Percentiles rank a stretch among this genome's conserved stretches.
phyloP scores from a whole-genome alignment of 64 coral and sea anemone genomes.

The Orbicella faveolata region DNA sequence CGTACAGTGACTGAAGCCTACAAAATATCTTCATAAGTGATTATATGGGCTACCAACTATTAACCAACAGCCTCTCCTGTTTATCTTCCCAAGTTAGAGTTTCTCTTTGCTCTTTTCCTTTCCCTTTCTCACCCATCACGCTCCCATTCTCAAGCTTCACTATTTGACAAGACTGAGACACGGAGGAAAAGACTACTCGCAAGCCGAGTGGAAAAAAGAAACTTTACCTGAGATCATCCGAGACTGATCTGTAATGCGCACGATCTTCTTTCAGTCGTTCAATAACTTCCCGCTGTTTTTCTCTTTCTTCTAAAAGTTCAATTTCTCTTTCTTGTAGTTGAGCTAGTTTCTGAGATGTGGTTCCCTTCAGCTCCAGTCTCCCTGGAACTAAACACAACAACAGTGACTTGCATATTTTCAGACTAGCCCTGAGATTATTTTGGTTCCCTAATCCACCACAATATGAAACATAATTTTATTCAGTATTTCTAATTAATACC shows the following conservation, averaged over 20 bases:
- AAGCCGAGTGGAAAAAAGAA: too few relatives aligned
- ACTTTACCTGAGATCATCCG: slow-evolving; percentile 79
- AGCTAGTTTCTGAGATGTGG: slow-evolving; percentile 61
- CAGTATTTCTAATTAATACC: background rate
- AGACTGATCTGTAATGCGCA: slow-evolving; percentile 75
- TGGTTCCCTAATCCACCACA: too few relatives aligned
- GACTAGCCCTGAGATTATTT: background rate
- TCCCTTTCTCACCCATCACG: too few relatives aligned
- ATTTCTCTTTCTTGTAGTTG: slow-evolving; percentile 66
- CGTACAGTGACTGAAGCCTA: too few relatives aligned
- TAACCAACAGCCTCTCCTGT: too few relatives aligned
- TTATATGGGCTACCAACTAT: too few relatives aligned
- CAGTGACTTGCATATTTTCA: background rate
- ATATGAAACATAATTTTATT: background rate
- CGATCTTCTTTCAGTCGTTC: slow-evolving; percentile 87
- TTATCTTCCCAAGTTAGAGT: too few relatives aligned
- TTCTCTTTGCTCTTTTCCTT: too few relatives aligned
- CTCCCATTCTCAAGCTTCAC: too few relatives aligned
- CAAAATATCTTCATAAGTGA: too few relatives aligned
- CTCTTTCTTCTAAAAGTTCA: slow-evolving; percentile 71
- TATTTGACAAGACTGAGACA: too few relatives aligned
- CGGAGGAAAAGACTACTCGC: too few relatives aligned
- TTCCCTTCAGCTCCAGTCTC: slow-evolving; percentile 45
- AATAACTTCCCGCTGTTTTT: slow-evolving; percentile 69
- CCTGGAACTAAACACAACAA: slow-evolving; percentile 8